These are phyloP conservation scores for Channallabes apus DNA, from an alignment of 2,797 vertebrate species.

Conservation along the genomic window DNA sequence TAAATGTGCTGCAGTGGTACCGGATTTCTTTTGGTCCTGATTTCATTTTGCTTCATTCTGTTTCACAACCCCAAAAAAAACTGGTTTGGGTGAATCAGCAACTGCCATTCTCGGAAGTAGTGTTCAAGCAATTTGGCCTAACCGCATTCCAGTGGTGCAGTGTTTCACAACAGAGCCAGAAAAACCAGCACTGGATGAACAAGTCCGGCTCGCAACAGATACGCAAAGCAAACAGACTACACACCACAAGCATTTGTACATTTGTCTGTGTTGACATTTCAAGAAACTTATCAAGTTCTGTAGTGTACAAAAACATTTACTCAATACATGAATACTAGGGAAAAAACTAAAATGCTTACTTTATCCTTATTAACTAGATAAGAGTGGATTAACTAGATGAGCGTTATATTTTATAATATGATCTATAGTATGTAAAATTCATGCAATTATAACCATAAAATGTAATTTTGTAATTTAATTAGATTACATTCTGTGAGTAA, in stretches of 20 bases:
- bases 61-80: slow-evolving; percentile 25
- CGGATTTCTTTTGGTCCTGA: neutral
- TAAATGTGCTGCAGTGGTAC: neutral
- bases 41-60: neutral
- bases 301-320: too few relatives aligned
- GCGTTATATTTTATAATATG: neutral
- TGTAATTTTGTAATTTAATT: neutral
- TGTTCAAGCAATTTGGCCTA: slow-evolving; percentile 21
- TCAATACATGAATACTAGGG: neutral
- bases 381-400: too few relatives aligned
- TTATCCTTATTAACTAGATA: neutral
- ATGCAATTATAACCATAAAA: neutral
- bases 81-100: slow-evolving; percentile 30
- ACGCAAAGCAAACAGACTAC: slow-evolving; percentile 3
- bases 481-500: neutral
- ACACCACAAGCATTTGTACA: neutral
- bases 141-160: slow-evolving; percentile 42
- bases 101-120: slow-evolving; percentile 33
- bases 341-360: neutral
- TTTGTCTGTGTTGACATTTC: neutral
- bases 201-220: neutral
- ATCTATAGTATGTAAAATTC: neutral
- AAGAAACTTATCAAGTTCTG: neutral
- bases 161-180: slow-evolving; percentile 43
- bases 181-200: slow-evolving; percentile 36